Evolutionary conservation across 2,888 invertebrate species (phyloP), one percentile per base, ranked within the genome.

Genomic region (Tipula unca): DNA sequence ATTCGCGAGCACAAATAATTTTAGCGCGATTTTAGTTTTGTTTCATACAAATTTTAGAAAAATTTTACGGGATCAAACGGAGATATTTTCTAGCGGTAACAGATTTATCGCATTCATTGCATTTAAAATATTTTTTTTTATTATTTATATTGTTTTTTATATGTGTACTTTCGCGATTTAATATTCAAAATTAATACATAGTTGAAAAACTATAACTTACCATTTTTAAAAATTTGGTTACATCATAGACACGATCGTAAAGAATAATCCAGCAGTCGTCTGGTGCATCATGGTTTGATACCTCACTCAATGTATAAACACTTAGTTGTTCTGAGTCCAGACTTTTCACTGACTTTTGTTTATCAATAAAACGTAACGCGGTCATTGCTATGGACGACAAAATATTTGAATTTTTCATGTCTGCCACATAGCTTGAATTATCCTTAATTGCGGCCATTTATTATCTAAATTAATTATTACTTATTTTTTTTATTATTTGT

Each of bases 181-280:
- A 25, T 14, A 25, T 69, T 69, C 13, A 8, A 25, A 69, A 69
- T 69, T 48, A 48, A 10, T 32, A 32, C 32, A 32, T 32, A 32
- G 5, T 32, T n/a, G n/a, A n/a, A n/a, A n/a, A n/a, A n/a, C 29
- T 29, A 29, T 1, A 25, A 86, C 88, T 91, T 90, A 95, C 95
- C 92, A 94, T 93, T 87, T 93, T 91, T 82, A 97, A 89, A 89
- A 97, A 96, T 48, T 93, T 92, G 0, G 96, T 95, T 85, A 96
- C 93, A 89, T 97, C 95, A 90, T 96, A 97, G 13, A 97, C 95
- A 86, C 95, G 94, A 91, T 97, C 97, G 90, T 95, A 96, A 84
- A 97, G 93, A n/a, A 96, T 93, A 85, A 97, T 92, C 97, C 97
- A 97, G 90, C 97, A 97, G 89, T 96, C 95, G 14, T 92, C 90